Evolutionary conservation across 2,113 vertebrate genomes (phyloP), one percentile per base, ranked within the genome.

Genomic region (Regulus satrapa): DNA sequence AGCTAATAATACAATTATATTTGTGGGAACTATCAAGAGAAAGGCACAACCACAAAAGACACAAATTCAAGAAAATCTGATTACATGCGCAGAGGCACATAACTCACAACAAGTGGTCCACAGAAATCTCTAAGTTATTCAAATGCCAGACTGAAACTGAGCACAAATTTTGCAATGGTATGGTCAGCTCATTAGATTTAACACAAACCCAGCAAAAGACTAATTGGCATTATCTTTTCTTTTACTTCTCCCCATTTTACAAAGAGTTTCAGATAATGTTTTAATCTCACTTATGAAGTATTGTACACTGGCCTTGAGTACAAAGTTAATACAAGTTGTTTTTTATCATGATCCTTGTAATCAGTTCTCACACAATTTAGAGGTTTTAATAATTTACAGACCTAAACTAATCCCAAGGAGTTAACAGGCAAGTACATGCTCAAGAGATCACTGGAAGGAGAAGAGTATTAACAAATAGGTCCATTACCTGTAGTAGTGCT

Each of bases 401-500:
- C 14, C 83, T 56, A 19, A 64, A 51, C 28, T 28, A 90, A 88
- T 64, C 28, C 28, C 29, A 62, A 62, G 12, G 25, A 69, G 5
- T 73, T 69, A 67, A 69, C 14, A 46, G 8, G 1, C 34, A 85
- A 79, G 23, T 23, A 56, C 13, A 25, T 1, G 7, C 24, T 67
- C 38, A 74, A 71, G 69, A 1, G 1, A 19, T 9, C 54, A 45
- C 59, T 40, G 58, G 72, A 80, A 77, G 41, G 12, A 81, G 74
- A 55, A 55, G 0, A 64, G 15, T 40, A 26, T 34, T 45, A 95
- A 80, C 18, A 87, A 61, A 38, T 1, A 31, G 41, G 13, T 29
- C 34, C 0, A 9, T 84, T 98, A 99, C 99, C 99, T 99, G 99
- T 69, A 99, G 96, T 51, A 99, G 91, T 12, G 99, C 99, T 23